Percentiles rank a stretch among this genome's conserved stretches.
Evolutionary conservation across 2,797 vertebrate genomes (phyloP).

Genomic region (Phataginus tricuspis): DNA sequence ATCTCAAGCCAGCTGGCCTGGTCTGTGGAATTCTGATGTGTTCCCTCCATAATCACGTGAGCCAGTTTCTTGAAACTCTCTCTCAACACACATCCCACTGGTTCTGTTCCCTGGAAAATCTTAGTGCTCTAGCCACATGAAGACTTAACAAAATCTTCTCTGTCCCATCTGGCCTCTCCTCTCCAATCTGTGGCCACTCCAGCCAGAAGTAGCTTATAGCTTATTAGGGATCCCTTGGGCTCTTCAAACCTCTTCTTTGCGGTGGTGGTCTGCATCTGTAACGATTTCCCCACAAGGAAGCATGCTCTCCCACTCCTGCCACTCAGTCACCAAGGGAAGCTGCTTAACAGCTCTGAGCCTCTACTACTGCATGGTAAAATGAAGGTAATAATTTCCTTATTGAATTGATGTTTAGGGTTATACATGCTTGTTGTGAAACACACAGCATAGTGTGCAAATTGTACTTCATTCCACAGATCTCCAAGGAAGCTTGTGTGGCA

Average conservation of each 20-base stretch:
- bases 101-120: background rate
- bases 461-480: constrained; percentile 12
- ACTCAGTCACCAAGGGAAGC: background rate
- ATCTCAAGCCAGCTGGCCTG: too few species aligned
- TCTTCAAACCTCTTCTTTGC: background rate
- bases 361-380: background rate
- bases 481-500: constrained; percentile 13
- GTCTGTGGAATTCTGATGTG: too few species aligned
- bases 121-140: background rate
- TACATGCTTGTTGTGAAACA: background rate
- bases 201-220: background rate
- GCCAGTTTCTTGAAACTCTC: background rate
- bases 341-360: constrained; percentile 4
- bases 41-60: background rate
- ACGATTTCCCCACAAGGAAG: background rate
- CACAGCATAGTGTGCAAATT: background rate
- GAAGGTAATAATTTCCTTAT: background rate
- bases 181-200: background rate
- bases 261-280: background rate
- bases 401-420: background rate
- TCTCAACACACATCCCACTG: background rate
- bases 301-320: background rate
- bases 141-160: background rate
- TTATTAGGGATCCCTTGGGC: background rate
- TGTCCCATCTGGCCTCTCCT: background rate